Evolutionary conservation across 2,113 vertebrate genomes (phyloP).

Genomic region (Pomatostomus ruficeps): DNA sequence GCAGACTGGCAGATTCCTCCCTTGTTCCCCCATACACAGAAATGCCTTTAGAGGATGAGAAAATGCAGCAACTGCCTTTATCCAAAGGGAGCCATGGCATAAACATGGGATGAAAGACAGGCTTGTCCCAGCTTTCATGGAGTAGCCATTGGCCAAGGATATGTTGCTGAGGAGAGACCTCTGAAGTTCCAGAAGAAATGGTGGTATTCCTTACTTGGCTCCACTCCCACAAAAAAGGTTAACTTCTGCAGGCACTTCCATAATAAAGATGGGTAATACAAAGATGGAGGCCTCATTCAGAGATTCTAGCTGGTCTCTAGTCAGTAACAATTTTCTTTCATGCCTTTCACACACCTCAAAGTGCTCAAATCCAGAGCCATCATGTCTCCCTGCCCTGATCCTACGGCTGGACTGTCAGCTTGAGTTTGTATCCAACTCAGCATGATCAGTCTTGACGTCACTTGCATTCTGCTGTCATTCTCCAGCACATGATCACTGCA

Average conservation of each 20-base stretch:
- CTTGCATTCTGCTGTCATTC: background rate
- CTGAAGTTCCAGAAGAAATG: background rate
- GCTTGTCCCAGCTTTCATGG: background rate
- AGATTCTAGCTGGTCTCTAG: background rate
- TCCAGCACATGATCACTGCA: background rate
- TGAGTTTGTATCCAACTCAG: background rate
- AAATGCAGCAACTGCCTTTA: background rate
- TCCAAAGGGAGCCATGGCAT: background rate
- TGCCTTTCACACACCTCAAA: background rate
- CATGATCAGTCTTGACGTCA: background rate
- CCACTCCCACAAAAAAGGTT: background rate
- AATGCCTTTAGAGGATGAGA: background rate
- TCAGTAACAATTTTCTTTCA: background rate
- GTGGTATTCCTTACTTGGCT: background rate
- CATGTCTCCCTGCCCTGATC: background rate
- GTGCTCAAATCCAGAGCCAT: background rate
- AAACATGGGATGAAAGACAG: background rate
- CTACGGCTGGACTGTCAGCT: background rate
- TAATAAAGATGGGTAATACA: fast-evolving
- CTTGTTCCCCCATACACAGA: background rate
- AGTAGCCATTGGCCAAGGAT: background rate
- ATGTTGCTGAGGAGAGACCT: background rate
- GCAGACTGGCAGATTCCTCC: background rate
- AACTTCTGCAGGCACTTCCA: background rate
- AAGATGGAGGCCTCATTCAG: background rate